Evolutionary conservation across 2,888 invertebrate species (phyloP).

Genomic region (Drosophila mettleri): DNA sequence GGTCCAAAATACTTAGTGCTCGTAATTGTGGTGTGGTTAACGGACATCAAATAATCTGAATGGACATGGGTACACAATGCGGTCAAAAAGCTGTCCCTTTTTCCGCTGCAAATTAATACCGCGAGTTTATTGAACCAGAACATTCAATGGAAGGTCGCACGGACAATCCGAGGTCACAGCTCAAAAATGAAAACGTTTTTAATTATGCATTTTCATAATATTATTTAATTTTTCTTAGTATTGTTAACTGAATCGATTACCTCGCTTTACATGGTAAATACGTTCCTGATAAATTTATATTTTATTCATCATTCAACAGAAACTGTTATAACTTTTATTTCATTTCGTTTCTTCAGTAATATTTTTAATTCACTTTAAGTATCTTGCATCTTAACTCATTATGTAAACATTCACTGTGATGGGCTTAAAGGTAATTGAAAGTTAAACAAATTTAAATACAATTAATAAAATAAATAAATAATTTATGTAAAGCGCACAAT

Average conservation of each 20-base stretch:
- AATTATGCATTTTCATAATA: slow-evolving; percentile 3
- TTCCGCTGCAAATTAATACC: slow-evolving; percentile 9
- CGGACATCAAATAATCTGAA: slow-evolving; percentile 35
- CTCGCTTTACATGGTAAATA: too few relatives aligned
- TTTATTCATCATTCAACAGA: background rate
- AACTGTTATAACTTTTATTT: background rate
- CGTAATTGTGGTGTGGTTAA: slow-evolving; percentile 34
- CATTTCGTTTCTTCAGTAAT: background rate
- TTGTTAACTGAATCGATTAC: background rate
- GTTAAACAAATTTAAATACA: background rate
- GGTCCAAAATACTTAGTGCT: slow-evolving; percentile 7
- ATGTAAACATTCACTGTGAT: background rate
- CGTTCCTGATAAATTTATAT: too few relatives aligned
- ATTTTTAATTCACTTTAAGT: background rate
- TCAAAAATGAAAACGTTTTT: background rate
- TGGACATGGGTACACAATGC: slow-evolving; percentile 23
- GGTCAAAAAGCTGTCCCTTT: slow-evolving; percentile 16
- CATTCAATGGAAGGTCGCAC: background rate
- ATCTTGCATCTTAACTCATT: background rate
- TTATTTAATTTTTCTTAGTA: background rate
- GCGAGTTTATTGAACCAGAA: slow-evolving; percentile 33
- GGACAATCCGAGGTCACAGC: background rate
- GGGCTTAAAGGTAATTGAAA: background rate
- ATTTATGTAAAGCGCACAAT: background rate
- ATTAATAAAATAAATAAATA: background rate